phyloP scores from a whole-genome alignment of 2,113 vertebrate genomes.

The Sinosuthora webbiana region DNA sequence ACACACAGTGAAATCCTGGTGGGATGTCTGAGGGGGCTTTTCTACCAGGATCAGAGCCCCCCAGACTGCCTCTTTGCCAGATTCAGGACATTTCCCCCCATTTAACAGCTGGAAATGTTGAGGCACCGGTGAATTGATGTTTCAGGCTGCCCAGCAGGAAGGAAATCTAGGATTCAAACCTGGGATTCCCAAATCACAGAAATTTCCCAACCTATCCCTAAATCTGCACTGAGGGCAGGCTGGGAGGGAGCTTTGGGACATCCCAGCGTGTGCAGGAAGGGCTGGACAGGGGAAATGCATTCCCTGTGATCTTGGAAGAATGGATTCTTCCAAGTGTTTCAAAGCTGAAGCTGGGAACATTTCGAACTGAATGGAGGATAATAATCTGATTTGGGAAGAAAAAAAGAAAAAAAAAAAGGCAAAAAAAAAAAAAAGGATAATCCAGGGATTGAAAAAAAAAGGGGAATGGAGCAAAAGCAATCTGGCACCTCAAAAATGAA shows the following conservation, averaged over 20 bases:
- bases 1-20: rapidly evolving
- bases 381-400: background rate
- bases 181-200: background rate
- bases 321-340: background rate
- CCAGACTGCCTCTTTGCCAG: no score
- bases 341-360: background rate
- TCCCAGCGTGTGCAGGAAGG: rapidly evolving
- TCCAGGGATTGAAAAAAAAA: background rate
- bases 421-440: background rate
- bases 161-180: background rate
- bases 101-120: background rate
- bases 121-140: rapidly evolving
- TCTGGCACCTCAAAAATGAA: background rate
- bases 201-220: background rate
- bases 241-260: background rate
- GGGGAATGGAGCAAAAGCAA: background rate
- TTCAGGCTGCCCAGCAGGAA: background rate
- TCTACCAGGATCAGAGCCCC: no score
- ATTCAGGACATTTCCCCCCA: background rate
- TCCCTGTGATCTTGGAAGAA: background rate
- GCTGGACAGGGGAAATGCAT: background rate
- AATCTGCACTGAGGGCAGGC: background rate
- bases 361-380: background rate
- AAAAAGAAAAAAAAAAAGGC: background rate
- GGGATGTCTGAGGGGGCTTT: rapidly evolving